Conservation (phyloP, 2,888 invertebrate species). For the Pseudococcus viburni region DNA sequence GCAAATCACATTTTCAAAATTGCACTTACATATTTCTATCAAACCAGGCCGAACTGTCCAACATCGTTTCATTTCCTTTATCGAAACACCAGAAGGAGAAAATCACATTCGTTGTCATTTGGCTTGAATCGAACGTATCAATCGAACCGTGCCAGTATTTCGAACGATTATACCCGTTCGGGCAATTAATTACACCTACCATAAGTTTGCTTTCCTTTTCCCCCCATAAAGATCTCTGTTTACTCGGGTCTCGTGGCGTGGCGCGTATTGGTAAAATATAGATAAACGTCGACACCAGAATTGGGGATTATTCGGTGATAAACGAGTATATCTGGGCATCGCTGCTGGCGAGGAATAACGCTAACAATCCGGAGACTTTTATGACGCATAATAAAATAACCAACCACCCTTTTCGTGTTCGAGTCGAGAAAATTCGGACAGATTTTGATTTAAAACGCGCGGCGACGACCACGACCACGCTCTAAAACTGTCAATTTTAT, state of each 20-base stretch:
- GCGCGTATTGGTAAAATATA: conserved; percentile 12
- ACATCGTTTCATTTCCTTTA: too few species aligned
- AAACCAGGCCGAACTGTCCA: too few species aligned
- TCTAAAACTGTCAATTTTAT: conserved; percentile 47
- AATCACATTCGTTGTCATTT: too few species aligned
- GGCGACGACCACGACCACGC: background rate
- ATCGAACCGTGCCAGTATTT: too few species aligned
- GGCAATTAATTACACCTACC: too few species aligned
- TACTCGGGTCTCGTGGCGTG: background rate
- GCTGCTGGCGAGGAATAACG: conserved; percentile 7
- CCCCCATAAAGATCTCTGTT: too few species aligned
- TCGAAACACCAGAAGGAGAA: too few species aligned
- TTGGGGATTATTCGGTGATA: conserved; percentile 36
- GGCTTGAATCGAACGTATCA: too few species aligned
- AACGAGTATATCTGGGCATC: background rate
- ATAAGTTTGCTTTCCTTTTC: too few species aligned
- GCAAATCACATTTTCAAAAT: too few species aligned
- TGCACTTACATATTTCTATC: too few species aligned
- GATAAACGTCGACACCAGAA: conserved; percentile 55
- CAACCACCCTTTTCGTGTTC: conserved; percentile 48
- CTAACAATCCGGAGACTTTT: conserved; percentile 33
- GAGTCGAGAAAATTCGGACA: conserved; percentile 11
- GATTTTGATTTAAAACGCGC: conserved; percentile 49
- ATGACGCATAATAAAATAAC: conserved; percentile 52
- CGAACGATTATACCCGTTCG: too few species aligned